Base-by-base conservation (phyloP, 2,797 vertebrate species). In the Apogon talboti region DNA sequence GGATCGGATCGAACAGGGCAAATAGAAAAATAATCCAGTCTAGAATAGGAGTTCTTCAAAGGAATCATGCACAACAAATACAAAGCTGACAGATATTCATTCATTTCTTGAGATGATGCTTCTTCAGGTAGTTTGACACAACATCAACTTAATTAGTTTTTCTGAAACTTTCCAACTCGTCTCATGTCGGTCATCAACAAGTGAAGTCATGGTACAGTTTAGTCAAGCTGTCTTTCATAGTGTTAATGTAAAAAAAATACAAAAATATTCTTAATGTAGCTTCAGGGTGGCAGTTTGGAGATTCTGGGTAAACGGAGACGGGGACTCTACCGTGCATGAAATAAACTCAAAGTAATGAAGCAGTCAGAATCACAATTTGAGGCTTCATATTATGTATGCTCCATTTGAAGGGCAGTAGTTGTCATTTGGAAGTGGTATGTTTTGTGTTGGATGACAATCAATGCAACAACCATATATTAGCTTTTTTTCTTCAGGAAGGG, bases 291-390 rank as follows among this genome's bases (percentile, higher is more conserved):
- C 49, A 67, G 48, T 13, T 48, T 14, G 63, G 58, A 73, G 54
- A 51, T 49, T 35, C 11, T 21, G 19, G 14, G 50, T 14, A 19
- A 18, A 33, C 44, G 9, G 16, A 41, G 44, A 72, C 38, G 14
- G 43, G 19, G 55, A 46, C 42, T 41, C 4, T 1, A 13, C 53
- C 58, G 52, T 49, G 41, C 38, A 19, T 46, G 43, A 69, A 74
- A 69, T 43, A 56, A 48, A 66, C 21, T 50, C 10, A 55, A n/a
- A 69, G 57, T 49, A 43, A 56, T 66, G 56, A 19, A 45, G 42
- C 35, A 37, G 21, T 43, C 38, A 42, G 14, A 12, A 28, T 28
- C 15, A 18, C 15, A 3, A 19, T 46, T 43, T 61, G 5, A 2
- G 11, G 21, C 21, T 37, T 37, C 30, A 33, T 51, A 28, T 8